phyloP scores from a whole-genome alignment of 2,797 vertebrate genomes.

The Crenichthys baileyi region DNA sequence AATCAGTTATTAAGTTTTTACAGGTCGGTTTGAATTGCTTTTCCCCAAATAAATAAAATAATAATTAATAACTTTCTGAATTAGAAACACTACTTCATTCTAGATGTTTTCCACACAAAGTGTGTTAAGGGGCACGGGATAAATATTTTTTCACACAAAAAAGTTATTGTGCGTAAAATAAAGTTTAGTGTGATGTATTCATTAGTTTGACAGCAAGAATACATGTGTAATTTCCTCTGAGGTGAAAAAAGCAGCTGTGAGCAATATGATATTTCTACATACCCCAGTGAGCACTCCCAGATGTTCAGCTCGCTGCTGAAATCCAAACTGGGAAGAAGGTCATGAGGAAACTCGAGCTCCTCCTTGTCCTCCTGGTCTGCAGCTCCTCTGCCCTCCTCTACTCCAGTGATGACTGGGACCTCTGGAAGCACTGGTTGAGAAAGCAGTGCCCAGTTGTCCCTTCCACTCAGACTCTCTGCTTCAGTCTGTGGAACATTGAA shows the following conservation, averaged over 20 bases:
- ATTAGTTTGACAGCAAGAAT: not conserved
- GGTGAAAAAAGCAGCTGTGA: slow-evolving; percentile 8
- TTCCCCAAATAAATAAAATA: not conserved
- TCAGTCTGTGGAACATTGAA: slow-evolving; percentile 63
- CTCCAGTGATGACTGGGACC: slow-evolving; percentile 63
- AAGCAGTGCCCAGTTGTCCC: slow-evolving; percentile 44
- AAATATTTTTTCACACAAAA: not conserved
- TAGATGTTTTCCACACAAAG: not conserved
- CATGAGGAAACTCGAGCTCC: slow-evolving; percentile 85
- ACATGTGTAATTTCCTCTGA: slow-evolving; percentile 3
- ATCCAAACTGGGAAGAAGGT: slow-evolving; percentile 84
- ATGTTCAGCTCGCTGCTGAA: slow-evolving; percentile 83
- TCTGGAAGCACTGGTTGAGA: slow-evolving; percentile 62
- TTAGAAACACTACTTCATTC: not conserved
- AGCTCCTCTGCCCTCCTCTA: slow-evolving; percentile 56
- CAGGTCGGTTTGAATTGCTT: not conserved
- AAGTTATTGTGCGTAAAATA: not conserved
- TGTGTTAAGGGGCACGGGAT: not conserved
- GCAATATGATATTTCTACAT: slow-evolving; percentile 24
- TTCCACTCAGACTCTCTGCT: slow-evolving; percentile 55
- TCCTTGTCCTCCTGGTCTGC: slow-evolving; percentile 64
- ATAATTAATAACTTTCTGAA: not conserved
- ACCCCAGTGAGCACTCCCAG: slow-evolving; percentile 83
- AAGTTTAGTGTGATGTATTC: slow-evolving; percentile 3
- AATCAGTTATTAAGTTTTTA: not conserved